phyloP scores from a whole-genome alignment of 2,797 vertebrate genomes.

The Falco peregrinus region DNA sequence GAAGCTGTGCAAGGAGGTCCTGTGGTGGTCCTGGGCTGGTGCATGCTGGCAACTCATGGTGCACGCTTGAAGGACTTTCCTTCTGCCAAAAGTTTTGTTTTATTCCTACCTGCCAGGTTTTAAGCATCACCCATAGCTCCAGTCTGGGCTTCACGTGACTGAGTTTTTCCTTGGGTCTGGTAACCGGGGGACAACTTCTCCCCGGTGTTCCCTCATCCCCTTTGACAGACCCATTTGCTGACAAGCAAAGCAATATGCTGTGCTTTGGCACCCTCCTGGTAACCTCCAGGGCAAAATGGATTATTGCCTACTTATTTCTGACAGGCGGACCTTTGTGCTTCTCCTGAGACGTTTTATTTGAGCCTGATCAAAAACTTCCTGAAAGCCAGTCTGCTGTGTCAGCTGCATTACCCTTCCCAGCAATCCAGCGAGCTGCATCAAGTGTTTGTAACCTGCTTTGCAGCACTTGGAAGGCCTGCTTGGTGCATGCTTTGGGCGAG shows the following conservation, averaged over 20 bases:
- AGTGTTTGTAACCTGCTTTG: background rate
- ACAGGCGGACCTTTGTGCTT: background rate
- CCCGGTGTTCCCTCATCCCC: background rate
- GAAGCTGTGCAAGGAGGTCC: background rate
- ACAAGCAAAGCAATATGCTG: background rate
- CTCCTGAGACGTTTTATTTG: background rate
- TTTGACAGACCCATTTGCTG: background rate
- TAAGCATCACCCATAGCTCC: background rate
- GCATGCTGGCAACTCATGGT: background rate
- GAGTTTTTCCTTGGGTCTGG: background rate
- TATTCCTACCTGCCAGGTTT: background rate
- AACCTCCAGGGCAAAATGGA: background rate
- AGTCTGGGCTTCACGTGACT: background rate
- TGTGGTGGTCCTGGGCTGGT: background rate
- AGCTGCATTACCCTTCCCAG: background rate
- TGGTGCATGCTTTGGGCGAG: accelerated
- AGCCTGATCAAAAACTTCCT: conserved; percentile 6
- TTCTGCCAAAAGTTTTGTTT: background rate
- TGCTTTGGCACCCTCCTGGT: background rate
- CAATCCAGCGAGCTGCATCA: background rate
- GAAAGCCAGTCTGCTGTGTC: background rate
- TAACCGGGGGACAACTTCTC: background rate
- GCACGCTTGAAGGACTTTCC: background rate
- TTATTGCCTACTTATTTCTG: background rate
- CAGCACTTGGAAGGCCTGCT: no score